Conservation (phyloP, 2,888 invertebrate genomes). For the Ferdinandea cuprea region DNA sequence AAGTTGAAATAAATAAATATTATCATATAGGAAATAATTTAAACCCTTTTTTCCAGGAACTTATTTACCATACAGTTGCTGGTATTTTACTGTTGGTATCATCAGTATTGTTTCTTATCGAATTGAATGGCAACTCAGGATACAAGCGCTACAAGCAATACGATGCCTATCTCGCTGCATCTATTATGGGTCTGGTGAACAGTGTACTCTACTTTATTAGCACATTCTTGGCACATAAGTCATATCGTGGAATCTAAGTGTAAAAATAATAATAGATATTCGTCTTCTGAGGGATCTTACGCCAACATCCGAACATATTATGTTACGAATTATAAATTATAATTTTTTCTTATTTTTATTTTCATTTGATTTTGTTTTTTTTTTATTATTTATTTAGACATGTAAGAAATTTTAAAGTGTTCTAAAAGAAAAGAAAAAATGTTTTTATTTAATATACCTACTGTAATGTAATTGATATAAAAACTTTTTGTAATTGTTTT, state of each 20-base stretch:
- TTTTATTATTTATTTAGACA: constrained; percentile 68
- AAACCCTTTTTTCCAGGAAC: constrained; percentile 86
- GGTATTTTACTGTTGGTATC: constrained; percentile 89
- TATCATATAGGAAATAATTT: not conserved
- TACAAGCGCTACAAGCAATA: constrained; percentile 83
- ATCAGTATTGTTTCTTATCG: constrained; percentile 87
- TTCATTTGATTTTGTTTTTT: constrained; percentile 5
- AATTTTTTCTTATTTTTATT: constrained; percentile 19
- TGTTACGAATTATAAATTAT: constrained; percentile 17
- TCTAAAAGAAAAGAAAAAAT: constrained; percentile 38
- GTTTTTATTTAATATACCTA: constrained; percentile 21
- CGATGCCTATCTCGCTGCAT: constrained; percentile 88
- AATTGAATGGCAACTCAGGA: constrained; percentile 85
- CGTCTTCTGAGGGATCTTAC: constrained; percentile 1
- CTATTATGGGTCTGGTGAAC: constrained; percentile 89
- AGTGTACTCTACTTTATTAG: constrained; percentile 89
- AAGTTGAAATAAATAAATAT: constrained; percentile 68
- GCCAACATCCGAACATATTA: constrained; percentile 33
- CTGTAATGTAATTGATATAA: constrained; percentile 34
- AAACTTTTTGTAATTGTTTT: constrained; percentile 59
- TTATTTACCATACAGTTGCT: constrained; percentile 91
- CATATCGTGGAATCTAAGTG: constrained; percentile 89
- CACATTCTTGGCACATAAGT: constrained; percentile 89
- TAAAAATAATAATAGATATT: not conserved
- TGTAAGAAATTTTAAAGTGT: constrained; percentile 63